A percentile compares a stretch with the other conserved stretches of the same genome.
Conservation (phyloP, 2,113 vertebrate genomes). For the Hypomesus transpacificus region DNA sequence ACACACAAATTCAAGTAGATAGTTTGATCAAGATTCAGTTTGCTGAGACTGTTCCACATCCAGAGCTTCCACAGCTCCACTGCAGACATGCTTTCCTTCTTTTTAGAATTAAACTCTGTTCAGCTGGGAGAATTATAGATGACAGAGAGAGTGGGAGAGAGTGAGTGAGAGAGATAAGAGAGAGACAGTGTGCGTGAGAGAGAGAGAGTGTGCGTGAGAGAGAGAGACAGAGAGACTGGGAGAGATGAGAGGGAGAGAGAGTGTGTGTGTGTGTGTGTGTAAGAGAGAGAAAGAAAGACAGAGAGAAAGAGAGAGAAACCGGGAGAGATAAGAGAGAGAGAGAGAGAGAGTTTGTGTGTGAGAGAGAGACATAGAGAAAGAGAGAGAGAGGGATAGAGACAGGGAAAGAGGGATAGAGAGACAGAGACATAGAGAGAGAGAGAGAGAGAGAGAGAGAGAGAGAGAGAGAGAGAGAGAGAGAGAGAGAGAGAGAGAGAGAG, state of each 20-base stretch:
- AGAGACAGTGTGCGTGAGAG: too few species aligned
- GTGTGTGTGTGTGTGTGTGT: background rate
- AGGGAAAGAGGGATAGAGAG: too few species aligned
- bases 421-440: too few species aligned
- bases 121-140: slow-evolving; percentile 41
- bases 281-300: background rate
- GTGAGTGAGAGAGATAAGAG: slow-evolving; percentile 9
- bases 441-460: background rate
- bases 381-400: background rate
- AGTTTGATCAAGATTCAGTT: slow-evolving; percentile 32
- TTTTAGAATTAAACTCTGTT: slow-evolving; percentile 41
- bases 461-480: background rate
- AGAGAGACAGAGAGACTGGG: background rate
- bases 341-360: background rate
- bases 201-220: background rate
- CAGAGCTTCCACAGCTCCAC: slow-evolving; percentile 47
- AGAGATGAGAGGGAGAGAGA: background rate
- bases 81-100: slow-evolving; percentile 47
- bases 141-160: background rate
- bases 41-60: slow-evolving; percentile 28
- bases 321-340: background rate
- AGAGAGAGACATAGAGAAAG: background rate
- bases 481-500: slow-evolving; percentile 6
- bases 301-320: background rate
- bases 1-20: background rate